Percentiles rank a stretch among this genome's conserved stretches.
Evolutionary conservation across 1,140 invertebrate species (phyloP).

Genomic region (Aphelenchoides besseyi): DNA sequence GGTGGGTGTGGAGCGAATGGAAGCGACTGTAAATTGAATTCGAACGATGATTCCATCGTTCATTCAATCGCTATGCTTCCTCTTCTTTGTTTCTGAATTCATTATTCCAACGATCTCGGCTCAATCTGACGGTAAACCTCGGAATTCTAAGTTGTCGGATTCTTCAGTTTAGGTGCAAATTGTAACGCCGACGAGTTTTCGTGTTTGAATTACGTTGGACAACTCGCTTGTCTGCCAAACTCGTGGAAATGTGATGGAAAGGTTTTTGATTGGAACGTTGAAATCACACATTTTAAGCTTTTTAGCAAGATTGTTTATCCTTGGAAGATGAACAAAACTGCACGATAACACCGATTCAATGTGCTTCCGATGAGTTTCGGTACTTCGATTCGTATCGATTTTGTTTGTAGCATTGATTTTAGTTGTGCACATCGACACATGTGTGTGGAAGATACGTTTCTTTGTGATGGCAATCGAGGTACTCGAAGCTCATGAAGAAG

Average conservation of each 20-base stretch:
- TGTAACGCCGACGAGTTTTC: background rate
- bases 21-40: too few species aligned
- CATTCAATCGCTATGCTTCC: too few species aligned
- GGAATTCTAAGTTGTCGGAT: too few species aligned
- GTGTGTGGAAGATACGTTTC: background rate
- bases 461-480: slow-evolving; percentile 9
- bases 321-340: background rate
- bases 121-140: too few species aligned
- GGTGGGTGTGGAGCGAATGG: too few species aligned
- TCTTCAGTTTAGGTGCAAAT: too few species aligned
- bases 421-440: slow-evolving; percentile 7
- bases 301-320: background rate
- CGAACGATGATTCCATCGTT: too few species aligned
- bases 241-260: slow-evolving; percentile 2
- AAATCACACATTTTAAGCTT: background rate
- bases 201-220: background rate
- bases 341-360: background rate
- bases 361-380: background rate
- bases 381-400: background rate
- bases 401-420: background rate
- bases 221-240: background rate
- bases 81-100: too few species aligned
- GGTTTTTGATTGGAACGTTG: background rate
- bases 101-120: too few species aligned
- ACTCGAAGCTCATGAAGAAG: background rate